phyloP scores from a whole-genome alignment of 2,797 vertebrate species.

The Pantherophis vulpinus region DNA sequence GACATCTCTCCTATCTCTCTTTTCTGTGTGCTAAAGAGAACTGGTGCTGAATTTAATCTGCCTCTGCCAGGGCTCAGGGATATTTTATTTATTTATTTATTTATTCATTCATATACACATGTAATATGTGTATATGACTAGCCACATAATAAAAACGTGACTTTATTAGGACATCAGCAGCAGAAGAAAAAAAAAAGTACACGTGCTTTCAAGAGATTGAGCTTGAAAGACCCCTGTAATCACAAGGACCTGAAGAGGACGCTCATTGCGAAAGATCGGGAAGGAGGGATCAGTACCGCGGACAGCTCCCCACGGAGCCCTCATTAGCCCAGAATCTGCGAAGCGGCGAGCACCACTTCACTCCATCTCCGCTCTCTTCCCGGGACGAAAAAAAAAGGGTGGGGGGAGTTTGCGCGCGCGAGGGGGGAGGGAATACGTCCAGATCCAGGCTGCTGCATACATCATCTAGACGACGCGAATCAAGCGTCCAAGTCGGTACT shows the following conservation, averaged over 20 bases:
- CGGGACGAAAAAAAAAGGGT: too few relatives aligned
- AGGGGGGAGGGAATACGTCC: not conserved
- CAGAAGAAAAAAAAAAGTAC: not conserved
- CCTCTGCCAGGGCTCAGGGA: conserved; percentile 12
- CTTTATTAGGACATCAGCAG: conserved; percentile 26
- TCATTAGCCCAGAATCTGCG: not conserved
- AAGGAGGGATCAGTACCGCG: conserved; percentile 63
- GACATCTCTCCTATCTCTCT: conserved; percentile 9
- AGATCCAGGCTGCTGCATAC: not conserved
- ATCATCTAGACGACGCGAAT: not conserved
- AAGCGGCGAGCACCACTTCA: not conserved
- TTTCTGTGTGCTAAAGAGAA: conserved; percentile 28
- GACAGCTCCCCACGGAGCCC: conserved; percentile 58
- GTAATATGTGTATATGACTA: not conserved
- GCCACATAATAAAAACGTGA: not conserved
- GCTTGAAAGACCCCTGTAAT: conserved; percentile 2
- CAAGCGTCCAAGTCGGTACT: not conserved
- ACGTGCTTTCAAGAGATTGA: not conserved
- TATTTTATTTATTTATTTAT: not conserved
- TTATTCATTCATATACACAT: not conserved
- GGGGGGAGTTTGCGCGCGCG: too few relatives aligned
- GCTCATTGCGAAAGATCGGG: not conserved
- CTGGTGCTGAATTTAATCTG: conserved; percentile 51
- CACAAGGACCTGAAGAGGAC: not conserved
- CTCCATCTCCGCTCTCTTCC: not conserved